phyloP scores from a whole-genome alignment of 2,888 invertebrate species.

The Clostera curtula region DNA sequence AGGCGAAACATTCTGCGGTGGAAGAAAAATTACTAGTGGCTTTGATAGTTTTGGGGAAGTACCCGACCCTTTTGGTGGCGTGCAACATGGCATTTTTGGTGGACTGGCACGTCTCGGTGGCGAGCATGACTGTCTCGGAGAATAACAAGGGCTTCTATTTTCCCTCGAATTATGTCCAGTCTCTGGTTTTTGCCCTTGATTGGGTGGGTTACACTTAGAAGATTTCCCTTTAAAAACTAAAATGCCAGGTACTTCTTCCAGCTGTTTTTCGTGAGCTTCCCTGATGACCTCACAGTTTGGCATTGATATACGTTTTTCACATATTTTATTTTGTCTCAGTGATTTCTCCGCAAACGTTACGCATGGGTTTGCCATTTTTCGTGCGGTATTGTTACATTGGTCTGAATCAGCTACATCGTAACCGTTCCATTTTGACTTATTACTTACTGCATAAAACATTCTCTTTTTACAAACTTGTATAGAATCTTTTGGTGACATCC shows the following conservation, averaged over 20 bases:
- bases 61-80: no score
- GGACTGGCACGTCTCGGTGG: no score
- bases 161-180: no score
- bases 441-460: conserved; percentile 37
- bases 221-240: conserved; percentile 27
- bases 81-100: no score
- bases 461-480: conserved; percentile 47
- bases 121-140: no score
- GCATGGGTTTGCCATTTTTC: conserved; percentile 14
- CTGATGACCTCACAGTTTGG: conserved; percentile 29
- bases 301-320: conserved; percentile 36
- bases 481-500: conserved; percentile 51
- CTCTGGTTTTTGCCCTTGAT: conserved; percentile 17
- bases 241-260: conserved; percentile 24
- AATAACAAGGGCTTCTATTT: no score
- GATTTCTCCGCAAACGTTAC: conserved; percentile 16
- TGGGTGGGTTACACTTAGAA: conserved; percentile 23
- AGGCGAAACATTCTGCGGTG: no score
- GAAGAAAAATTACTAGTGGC: not conserved
- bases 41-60: not conserved
- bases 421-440: conserved; percentile 35
- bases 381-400: conserved; percentile 26
- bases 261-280: conserved; percentile 11
- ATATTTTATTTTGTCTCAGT: conserved; percentile 8
- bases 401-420: conserved; percentile 16